Evolutionary conservation across 2,888 invertebrate species (phyloP), one percentile per base, ranked within the genome.

Genomic region (Stenodema calcarata): DNA sequence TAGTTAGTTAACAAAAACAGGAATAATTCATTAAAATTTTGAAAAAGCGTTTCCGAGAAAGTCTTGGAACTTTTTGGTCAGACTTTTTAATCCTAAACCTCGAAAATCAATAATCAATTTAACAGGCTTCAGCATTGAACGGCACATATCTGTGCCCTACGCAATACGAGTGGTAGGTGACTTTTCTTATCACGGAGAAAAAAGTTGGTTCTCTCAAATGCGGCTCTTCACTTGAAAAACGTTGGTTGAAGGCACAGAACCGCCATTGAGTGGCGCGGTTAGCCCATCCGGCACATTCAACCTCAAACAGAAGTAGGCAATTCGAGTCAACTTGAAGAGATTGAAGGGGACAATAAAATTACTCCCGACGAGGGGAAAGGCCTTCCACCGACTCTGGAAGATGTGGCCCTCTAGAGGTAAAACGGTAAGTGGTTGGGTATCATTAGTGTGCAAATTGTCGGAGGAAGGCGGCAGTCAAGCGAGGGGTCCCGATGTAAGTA

Each of bases 391-490:
- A 18, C 35, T 70, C 30, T 18, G 41, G 44, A 42, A 78, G 78
- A 78, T 44, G 78, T 23, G 78, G 78, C 41, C 41, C 78, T 44
- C 78, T 42, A 78, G 78, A 44, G 78, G 78, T 78, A 42, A 78
- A 78, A 78, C 78, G 44, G 78, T 44, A 78, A 78, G 78, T 44
- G 78, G 78, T 78, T 78, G 78, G 78, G 44, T 78, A 78, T 78
- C 78, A 78, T 78, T 78, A 78, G 78, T 44, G 78, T 78, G 78
- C 78, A 78, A 78, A 78, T 78, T 78, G 78, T 44, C 78, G 62
- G 23, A 35, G 78, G 16, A 4, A n/a, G 23, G 78, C 12, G 41
- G 23, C 35, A 35, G 7, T 7, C 4, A 7, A 35, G 35, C 35
- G 47, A 35, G 41, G 44, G 41, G 27, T 14, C 78, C 27, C 18